Conservation (phyloP, 2,888 invertebrate species). For the Synergus laeviventris region DNA sequence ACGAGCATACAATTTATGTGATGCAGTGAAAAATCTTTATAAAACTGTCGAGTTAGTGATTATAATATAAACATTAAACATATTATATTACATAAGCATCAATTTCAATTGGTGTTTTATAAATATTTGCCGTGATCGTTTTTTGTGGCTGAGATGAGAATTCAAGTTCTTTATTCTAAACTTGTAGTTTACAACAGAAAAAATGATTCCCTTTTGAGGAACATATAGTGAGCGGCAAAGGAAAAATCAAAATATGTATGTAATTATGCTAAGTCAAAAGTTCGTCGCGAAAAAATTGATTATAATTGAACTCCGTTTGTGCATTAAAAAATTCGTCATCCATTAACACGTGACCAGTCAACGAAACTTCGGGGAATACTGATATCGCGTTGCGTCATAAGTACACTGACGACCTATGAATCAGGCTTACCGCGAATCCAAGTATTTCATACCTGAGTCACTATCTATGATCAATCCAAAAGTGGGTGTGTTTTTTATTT, state of each 20-base stretch:
- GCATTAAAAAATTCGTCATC: constrained; percentile 19
- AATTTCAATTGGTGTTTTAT: background rate
- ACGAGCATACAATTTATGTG: background rate
- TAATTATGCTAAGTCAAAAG: background rate
- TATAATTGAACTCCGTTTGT: background rate
- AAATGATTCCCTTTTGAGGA: background rate
- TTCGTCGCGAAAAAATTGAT: background rate
- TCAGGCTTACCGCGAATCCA: constrained; percentile 34
- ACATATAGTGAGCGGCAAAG: background rate
- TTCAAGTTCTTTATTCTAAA: background rate
- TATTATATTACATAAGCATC: no score
- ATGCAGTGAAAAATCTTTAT: no score
- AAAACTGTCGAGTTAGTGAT: background rate
- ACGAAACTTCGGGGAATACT: constrained; percentile 28
- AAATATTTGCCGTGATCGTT: background rate
- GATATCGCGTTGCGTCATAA: constrained; percentile 27
- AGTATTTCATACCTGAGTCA: constrained; percentile 36
- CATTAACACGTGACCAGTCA: constrained; percentile 19
- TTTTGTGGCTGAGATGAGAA: background rate
- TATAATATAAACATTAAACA: background rate
- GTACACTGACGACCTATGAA: constrained; percentile 26
- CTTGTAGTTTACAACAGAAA: background rate
- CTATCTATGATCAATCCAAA: background rate
- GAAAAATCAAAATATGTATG: no score
- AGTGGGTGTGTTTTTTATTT: constrained; percentile 43